Base-by-base conservation (phyloP, 2,113 vertebrate species). In the Lota lota region DNA sequence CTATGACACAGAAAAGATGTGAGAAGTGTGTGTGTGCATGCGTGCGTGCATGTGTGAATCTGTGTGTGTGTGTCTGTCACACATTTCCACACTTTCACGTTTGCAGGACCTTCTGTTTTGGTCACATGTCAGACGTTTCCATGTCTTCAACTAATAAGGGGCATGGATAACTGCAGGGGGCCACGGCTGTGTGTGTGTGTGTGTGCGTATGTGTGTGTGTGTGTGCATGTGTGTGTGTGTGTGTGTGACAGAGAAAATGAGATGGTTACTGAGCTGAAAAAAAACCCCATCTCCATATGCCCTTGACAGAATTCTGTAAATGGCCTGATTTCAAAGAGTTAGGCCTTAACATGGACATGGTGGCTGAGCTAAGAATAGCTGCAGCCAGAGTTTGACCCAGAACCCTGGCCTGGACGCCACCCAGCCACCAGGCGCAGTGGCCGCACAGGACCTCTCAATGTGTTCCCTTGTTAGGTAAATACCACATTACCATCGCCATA, bases 311-410 rank as follows among this genome's bases (percentile, higher is more conserved):
- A 1, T 64, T 80, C 83, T 86, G 69, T 76, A 87, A 83, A 87
- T 68, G 80, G 80, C 85, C 66, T 74, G 73, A 78, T 81, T 88
- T 66, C 63, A 69, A 4, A 73, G 62, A 67, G 84, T 33, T 71
- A 74, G 84, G 83, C 77, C 88, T 92, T 88, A 88, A 88, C 90
- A 92, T 90, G 90, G 89, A 85, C 53, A 78, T 72, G 76, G 57
- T n/a, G 71, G 79, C 68, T 73, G 66, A 58, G 75, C 89, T 90
- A 89, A 91, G 79, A 88, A 90, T 91, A 91, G 77, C 85, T 47
- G n/a, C 58, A 21, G 58, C 73, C n/a, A 19, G 66, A 68, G 83
- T 80, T 81, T 86, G 82, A 83, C 88, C 68, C 70, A 82, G 85
- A 87, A 69, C 83, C 82, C 33, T 20, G 28, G 54, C 73, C 63